These are phyloP conservation scores for Cygnus olor DNA, from an alignment of 2,797 vertebrate species.

Conservation along the genomic window DNA sequence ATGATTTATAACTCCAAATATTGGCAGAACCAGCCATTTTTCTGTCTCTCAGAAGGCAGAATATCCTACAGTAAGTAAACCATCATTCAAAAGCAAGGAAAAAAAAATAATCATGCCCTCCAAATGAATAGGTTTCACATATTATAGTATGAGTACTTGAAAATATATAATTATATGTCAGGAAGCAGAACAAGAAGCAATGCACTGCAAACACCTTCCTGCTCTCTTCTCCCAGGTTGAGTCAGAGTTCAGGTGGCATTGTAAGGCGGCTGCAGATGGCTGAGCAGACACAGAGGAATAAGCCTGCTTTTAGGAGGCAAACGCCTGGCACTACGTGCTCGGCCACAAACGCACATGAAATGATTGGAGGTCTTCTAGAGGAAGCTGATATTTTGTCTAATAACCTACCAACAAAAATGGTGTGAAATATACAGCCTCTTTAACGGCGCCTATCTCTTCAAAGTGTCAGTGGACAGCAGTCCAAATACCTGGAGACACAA, in stretches of 20 bases:
- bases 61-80: conserved; percentile 51
- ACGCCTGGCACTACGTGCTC: background rate
- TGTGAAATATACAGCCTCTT: background rate
- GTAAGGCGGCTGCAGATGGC: background rate
- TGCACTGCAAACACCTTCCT: background rate
- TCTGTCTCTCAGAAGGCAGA: conserved; percentile 61
- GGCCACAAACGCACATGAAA: background rate
- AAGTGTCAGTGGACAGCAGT: background rate
- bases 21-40: conserved; percentile 68
- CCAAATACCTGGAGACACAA: background rate
- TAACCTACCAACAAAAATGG: background rate
- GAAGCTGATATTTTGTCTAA: background rate
- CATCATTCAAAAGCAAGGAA: conserved; percentile 10
- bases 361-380: background rate
- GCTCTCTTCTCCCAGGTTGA: background rate
- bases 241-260: background rate
- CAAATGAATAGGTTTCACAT: background rate
- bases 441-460: background rate
- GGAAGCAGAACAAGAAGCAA: background rate
- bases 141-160: background rate
- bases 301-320: conserved; percentile 13
- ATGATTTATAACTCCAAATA: conserved; percentile 65
- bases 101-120: background rate
- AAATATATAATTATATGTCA: background rate
- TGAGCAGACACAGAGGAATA: background rate